Conservation (phyloP, 2,888 invertebrate genomes). For the Cataglyphis livida region DNA sequence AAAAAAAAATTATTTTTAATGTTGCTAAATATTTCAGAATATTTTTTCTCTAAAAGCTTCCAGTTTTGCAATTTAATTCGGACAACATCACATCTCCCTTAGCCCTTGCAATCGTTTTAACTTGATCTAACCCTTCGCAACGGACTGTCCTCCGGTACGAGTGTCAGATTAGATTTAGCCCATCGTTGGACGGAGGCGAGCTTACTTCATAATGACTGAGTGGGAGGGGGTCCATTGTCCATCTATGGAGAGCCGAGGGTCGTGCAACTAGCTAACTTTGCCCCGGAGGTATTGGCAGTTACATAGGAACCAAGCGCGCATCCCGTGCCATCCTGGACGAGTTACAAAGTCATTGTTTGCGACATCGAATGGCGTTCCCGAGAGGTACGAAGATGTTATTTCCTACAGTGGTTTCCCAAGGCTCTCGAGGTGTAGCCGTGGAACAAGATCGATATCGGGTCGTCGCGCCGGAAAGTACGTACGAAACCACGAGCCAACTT, state of each 20-base stretch:
- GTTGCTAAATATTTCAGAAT: background rate
- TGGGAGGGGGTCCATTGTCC: constrained; percentile 74
- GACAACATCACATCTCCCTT: constrained; percentile 13
- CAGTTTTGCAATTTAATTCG: constrained; percentile 39
- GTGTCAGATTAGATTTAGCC: constrained; percentile 82
- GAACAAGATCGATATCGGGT: constrained; percentile 45
- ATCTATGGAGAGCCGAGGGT: constrained; percentile 65
- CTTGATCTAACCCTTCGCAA: constrained; percentile 64
- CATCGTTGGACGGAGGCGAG: constrained; percentile 75
- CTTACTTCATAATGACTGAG: constrained; percentile 81
- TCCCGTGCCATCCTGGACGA: constrained; percentile 67
- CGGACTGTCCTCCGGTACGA: constrained; percentile 68
- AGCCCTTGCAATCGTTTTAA: constrained; percentile 61
- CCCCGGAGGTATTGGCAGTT: constrained; percentile 70
- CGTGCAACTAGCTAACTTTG: constrained; percentile 68
- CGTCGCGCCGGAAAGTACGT: background rate
- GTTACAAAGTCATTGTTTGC: constrained; percentile 76
- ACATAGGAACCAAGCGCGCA: constrained; percentile 57
- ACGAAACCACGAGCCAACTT: constrained; percentile 36
- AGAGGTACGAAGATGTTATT: constrained; percentile 71
- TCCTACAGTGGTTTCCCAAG: constrained; percentile 58
- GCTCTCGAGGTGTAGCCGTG: constrained; percentile 31
- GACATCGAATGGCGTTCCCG: constrained; percentile 65
- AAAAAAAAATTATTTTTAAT: too few species aligned
- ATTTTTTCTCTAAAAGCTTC: background rate